phyloP scores from a whole-genome alignment of 2,888 invertebrate genomes.

The Pollenia angustigena region DNA sequence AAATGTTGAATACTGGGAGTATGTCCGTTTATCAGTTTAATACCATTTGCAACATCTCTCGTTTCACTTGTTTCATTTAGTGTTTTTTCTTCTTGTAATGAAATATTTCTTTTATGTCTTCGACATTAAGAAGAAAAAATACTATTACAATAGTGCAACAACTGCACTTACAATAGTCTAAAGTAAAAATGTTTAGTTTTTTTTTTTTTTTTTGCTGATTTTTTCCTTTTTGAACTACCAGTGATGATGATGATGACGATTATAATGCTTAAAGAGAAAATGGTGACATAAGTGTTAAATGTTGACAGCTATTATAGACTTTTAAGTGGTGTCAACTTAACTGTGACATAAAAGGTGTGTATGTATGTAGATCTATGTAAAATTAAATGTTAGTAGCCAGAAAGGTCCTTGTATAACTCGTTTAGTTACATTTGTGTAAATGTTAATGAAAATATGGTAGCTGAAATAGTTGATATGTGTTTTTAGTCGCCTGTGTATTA shows the following conservation, averaged over 20 bases:
- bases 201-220: background rate
- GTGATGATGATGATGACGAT: conserved; percentile 59
- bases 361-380: background rate
- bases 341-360: conserved; percentile 22
- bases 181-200: conserved; percentile 1
- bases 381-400: too few relatives aligned
- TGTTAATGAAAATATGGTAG: too few relatives aligned
- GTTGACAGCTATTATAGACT: conserved; percentile 54
- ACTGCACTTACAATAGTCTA: background rate
- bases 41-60: background rate
- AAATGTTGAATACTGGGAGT: background rate
- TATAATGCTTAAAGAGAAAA: conserved; percentile 58
- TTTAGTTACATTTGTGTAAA: too few relatives aligned
- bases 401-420: too few relatives aligned
- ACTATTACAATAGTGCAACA: too few relatives aligned
- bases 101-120: background rate
- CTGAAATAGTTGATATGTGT: too few relatives aligned
- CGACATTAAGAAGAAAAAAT: background rate
- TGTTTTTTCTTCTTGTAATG: background rate
- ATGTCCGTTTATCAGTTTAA: background rate
- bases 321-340: conserved; percentile 35
- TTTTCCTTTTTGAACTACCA: conserved; percentile 4
- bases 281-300: conserved; percentile 65
- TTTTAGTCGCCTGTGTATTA: too few relatives aligned
- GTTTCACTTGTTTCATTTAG: background rate